A percentile compares a stretch with the other conserved stretches of the same genome.
phyloP scores from a whole-genome alignment of 1,140 invertebrate genomes.

The Euglossa dilemma region DNA sequence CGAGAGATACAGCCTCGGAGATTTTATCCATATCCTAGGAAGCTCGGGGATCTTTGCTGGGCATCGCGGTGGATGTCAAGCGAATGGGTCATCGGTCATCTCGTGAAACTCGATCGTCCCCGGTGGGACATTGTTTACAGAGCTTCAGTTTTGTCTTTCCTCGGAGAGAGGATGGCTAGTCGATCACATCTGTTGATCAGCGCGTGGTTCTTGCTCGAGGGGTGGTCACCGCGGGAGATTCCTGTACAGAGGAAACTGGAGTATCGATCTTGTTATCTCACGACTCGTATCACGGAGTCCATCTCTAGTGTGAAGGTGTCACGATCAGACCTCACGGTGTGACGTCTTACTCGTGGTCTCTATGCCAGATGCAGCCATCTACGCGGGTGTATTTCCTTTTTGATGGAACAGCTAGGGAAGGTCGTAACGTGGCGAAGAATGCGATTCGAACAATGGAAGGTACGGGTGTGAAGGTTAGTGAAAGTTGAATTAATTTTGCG shows the following conservation, averaged over 20 bases:
- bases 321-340: not conserved
- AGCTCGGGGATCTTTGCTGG: not conserved
- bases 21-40: conserved; percentile 32
- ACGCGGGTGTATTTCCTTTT: not conserved
- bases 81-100: conserved; percentile 38
- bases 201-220: not conserved
- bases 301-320: not conserved
- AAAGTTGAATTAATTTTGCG: too few species aligned
- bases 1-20: not conserved
- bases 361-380: not conserved
- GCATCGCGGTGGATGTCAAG: not conserved
- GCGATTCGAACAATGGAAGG: too few species aligned
- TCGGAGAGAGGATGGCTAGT: not conserved
- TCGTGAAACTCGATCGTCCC: conserved; percentile 36
- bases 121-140: conserved; percentile 35
- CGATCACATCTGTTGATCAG: not conserved
- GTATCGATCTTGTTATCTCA: conserved; percentile 47
- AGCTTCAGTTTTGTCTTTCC: conserved; percentile 31
- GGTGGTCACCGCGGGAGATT: conserved; percentile 23
- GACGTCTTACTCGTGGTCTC: not conserved
- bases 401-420: not conserved
- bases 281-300: not conserved
- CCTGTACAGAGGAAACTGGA: conserved; percentile 28
- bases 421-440: too few species aligned
- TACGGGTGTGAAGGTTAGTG: too few species aligned